These are phyloP conservation scores for Nautilus pompilius DNA, from an alignment of 1,140 invertebrate genomes.

Conservation along the genomic window DNA sequence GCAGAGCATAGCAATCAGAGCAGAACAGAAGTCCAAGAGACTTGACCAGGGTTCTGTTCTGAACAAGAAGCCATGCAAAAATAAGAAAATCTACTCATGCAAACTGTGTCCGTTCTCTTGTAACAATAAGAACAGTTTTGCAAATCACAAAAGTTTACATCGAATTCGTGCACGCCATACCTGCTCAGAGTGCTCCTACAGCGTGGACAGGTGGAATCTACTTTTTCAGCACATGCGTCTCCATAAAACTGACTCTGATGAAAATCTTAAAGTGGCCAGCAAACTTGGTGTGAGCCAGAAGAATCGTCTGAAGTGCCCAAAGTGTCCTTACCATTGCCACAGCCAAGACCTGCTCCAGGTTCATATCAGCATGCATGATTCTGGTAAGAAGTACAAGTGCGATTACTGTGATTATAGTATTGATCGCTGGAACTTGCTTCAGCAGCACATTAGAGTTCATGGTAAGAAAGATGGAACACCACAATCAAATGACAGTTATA, in stretches of 20 bases:
- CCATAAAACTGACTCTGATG: conserved; percentile 22
- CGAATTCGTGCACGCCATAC: conserved; percentile 31
- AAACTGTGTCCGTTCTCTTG: conserved; percentile 43
- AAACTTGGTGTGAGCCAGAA: neutral
- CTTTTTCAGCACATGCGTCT: conserved; percentile 39
- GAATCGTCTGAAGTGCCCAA: conserved; percentile 12
- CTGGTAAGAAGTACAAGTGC: conserved; percentile 25
- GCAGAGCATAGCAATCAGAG: neutral
- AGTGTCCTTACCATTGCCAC: conserved; percentile 24
- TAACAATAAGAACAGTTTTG: conserved; percentile 37
- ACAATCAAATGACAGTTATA: neutral
- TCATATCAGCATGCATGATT: conserved; percentile 27
- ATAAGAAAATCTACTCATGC: conserved; percentile 35
- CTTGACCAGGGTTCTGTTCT: conserved; percentile 9
- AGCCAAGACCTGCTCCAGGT: conserved; percentile 18
- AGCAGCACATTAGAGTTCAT: conserved; percentile 22
- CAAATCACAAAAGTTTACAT: conserved; percentile 44
- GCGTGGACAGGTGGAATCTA: conserved; percentile 31
- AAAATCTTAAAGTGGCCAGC: neutral
- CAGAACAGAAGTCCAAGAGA: neutral
- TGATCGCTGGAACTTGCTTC: conserved; percentile 13
- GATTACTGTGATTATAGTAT: conserved; percentile 29
- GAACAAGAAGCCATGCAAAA: conserved; percentile 16
- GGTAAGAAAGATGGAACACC: conserved; percentile 8
- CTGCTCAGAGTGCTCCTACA: conserved; percentile 44